Evolutionary conservation across 1,140 invertebrate species (phyloP).

Genomic region (Mizuhopecten yessoensis): DNA sequence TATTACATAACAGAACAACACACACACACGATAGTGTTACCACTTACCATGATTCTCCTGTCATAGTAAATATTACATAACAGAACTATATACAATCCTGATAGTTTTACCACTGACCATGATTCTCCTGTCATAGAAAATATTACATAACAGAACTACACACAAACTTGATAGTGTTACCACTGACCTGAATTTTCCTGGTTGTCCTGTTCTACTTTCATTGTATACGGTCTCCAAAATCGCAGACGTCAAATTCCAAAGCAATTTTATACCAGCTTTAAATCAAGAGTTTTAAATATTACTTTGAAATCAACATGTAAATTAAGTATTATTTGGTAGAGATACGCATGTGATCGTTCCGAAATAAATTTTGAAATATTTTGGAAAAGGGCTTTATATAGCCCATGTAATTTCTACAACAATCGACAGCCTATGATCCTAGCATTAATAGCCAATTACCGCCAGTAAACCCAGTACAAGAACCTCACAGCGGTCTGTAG

Average conservation of each 20-base stretch:
- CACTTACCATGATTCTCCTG: too few species aligned
- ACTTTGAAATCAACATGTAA: neutral
- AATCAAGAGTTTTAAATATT: neutral
- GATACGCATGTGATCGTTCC: neutral
- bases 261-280: neutral
- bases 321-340: neutral
- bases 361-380: neutral
- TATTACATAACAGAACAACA: too few species aligned
- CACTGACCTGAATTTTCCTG: neutral
- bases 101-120: too few species aligned
- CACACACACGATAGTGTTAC: too few species aligned
- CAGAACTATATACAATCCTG: too few species aligned
- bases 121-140: too few species aligned
- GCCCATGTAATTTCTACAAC: constrained; percentile 1
- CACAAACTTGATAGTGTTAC: too few species aligned
- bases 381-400: neutral
- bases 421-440: constrained; percentile 29
- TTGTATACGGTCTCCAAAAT: neutral
- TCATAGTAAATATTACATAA: too few species aligned
- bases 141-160: too few species aligned
- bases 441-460: neutral
- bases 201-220: neutral
- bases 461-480: neutral
- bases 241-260: too few species aligned
- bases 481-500: neutral